Evolutionary conservation across 53 echinoderm and acorn worm species (phyloP).

Genomic region (Hippasteria phrygiana): DNA sequence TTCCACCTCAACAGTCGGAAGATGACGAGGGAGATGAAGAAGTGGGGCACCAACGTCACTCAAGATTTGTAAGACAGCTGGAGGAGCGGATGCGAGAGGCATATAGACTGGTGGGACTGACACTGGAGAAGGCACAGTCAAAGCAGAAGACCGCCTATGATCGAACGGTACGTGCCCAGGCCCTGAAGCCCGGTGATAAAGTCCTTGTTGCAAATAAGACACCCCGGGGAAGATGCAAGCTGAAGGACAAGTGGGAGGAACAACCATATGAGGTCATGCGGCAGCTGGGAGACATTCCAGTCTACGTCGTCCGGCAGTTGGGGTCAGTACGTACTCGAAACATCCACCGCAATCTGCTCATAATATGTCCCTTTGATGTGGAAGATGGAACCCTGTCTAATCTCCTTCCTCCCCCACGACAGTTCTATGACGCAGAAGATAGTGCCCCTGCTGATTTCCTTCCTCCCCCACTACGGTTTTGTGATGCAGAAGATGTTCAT

Average conservation of each 20-base stretch:
- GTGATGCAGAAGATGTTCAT: no score
- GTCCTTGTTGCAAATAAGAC: slow-evolving; percentile 42
- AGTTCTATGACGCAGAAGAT: neutral
- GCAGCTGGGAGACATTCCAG: slow-evolving; percentile 5
- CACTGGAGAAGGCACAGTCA: neutral
- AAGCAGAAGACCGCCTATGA: slow-evolving; percentile 16
- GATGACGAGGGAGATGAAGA: neutral
- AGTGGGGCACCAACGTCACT: neutral
- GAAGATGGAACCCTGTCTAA: neutral
- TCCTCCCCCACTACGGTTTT: no score
- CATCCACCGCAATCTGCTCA: slow-evolving; percentile 29
- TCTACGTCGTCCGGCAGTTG: slow-evolving; percentile 8
- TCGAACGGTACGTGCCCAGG: neutral
- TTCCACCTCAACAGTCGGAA: neutral
- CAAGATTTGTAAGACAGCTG: slow-evolving; percentile 16
- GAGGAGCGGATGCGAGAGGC: neutral
- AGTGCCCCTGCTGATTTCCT: neutral
- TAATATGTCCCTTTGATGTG: slow-evolving; percentile 11
- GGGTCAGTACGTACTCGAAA: neutral
- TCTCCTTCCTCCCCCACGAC: neutral
- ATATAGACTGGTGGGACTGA: neutral
- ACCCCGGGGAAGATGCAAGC: slow-evolving; percentile 31
- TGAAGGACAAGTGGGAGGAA: slow-evolving; percentile 55
- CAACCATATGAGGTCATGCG: slow-evolving; percentile 1
- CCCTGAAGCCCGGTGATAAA: neutral